Percentiles rank a stretch among this genome's conserved stretches.
phyloP scores from a whole-genome alignment of 2,797 vertebrate species.

The Cyclopterus lumpus region DNA sequence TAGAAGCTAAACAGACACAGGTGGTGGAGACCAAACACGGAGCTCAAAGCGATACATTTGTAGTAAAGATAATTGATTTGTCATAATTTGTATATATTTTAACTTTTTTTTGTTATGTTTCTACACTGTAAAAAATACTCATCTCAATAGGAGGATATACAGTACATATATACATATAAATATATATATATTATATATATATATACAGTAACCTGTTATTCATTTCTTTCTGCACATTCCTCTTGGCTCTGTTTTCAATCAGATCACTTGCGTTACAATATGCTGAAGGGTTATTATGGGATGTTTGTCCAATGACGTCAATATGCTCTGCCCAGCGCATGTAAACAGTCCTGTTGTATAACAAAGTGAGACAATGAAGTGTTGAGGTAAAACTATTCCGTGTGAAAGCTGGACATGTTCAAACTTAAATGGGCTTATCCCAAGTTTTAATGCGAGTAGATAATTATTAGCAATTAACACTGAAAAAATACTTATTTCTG shows the following conservation, averaged over 20 bases:
- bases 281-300: too few relatives aligned
- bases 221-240: background rate
- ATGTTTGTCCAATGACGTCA: too few relatives aligned
- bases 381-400: background rate
- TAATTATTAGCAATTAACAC: slow-evolving; percentile 22
- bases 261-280: background rate
- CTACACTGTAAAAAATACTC: too few relatives aligned
- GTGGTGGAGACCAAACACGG: background rate
- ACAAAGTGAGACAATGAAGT: too few relatives aligned
- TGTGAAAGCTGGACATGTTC: background rate
- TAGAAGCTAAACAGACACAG: background rate
- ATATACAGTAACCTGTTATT: background rate
- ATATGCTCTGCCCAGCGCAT: background rate
- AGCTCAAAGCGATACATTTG: background rate
- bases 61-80: background rate
- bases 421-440: background rate
- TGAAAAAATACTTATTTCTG: background rate
- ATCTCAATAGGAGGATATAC: too few relatives aligned
- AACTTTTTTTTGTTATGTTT: too few relatives aligned
- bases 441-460: background rate
- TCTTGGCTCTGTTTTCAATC: background rate
- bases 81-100: too few relatives aligned
- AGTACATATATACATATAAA: too few relatives aligned
- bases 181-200: too few relatives aligned
- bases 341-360: too few relatives aligned